These are phyloP conservation scores for Rhinogobio ventralis DNA, from an alignment of 2,797 vertebrate species.

Conservation along the genomic window DNA sequence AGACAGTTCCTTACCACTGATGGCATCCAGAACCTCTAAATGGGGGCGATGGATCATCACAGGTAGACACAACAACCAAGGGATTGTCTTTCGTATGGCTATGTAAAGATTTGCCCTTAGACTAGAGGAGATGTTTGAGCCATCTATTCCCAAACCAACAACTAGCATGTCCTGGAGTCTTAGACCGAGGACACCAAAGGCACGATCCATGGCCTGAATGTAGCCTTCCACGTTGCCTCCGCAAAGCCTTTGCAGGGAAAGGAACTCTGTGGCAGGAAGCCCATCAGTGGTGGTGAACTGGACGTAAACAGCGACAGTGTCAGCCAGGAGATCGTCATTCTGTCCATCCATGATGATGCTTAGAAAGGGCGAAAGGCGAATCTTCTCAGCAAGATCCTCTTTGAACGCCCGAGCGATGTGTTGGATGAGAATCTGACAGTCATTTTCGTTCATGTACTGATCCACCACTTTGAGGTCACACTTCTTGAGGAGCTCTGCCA, in stretches of 20 bases:
- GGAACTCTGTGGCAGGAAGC: constrained; percentile 89
- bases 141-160: constrained; percentile 89
- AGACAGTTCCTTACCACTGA: constrained; percentile 93
- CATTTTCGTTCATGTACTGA: constrained; percentile 97
- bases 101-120: constrained; percentile 89
- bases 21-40: constrained; percentile 91
- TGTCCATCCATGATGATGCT: constrained; percentile 94
- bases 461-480: constrained; percentile 97
- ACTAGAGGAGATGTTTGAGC: constrained; percentile 87
- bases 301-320: constrained; percentile 91
- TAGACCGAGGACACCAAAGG: constrained; percentile 88
- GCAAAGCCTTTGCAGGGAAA: constrained; percentile 91
- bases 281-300: constrained; percentile 91
- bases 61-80: constrained; percentile 93
- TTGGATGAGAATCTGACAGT: constrained; percentile 93
- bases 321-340: constrained; percentile 88
- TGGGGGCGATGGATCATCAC: constrained; percentile 95
- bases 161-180: constrained; percentile 89
- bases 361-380: constrained; percentile 92
- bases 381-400: constrained; percentile 92
- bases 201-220: constrained; percentile 89
- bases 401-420: constrained; percentile 90
- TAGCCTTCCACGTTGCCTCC: constrained; percentile 89
- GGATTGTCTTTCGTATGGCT: constrained; percentile 90
- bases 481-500: constrained; percentile 92